These are phyloP conservation scores for Halocynthia roretzi DNA, from an alignment of 23 tunicate genomes.

Conservation along the genomic window DNA sequence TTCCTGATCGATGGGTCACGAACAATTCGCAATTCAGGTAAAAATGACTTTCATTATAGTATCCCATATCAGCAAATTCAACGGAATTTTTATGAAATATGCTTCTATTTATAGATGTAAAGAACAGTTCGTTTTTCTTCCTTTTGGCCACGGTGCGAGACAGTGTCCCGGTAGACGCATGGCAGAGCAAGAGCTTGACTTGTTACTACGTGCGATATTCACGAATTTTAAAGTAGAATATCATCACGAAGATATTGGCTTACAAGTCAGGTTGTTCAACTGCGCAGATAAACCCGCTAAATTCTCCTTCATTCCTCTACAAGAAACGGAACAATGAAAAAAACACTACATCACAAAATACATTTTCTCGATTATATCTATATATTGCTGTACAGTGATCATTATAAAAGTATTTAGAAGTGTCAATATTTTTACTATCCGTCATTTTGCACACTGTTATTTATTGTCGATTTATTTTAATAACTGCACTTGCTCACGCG, in stretches of 20 bases:
- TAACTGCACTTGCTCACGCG: no score
- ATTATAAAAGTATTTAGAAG: no score
- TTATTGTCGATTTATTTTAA: no score
- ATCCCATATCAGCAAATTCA: no score
- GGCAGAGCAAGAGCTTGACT: constrained; percentile 82
- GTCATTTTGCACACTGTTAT: no score
- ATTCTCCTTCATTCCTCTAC: constrained; percentile 45
- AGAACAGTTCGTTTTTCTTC: constrained; percentile 80
- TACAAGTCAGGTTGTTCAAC: constrained; percentile 84
- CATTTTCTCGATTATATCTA: no score
- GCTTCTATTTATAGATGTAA: constrained; percentile 44
- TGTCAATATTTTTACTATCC: no score
- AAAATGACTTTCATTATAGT: no score
- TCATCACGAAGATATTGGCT: constrained; percentile 61
- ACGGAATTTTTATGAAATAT: no score
- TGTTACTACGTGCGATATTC: constrained; percentile 63
- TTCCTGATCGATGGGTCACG: constrained; percentile 64
- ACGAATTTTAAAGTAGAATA: constrained; percentile 43
- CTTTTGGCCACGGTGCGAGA: constrained; percentile 91
- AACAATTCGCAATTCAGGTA: no score
- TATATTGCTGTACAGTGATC: no score
- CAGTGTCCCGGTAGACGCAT: constrained; percentile 86
- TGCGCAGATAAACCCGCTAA: constrained; percentile 63
- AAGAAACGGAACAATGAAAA: neutral
- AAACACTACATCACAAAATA: no score